phyloP scores from a whole-genome alignment of 2,113 vertebrate genomes.

The Chelonoidis abingdonii region DNA sequence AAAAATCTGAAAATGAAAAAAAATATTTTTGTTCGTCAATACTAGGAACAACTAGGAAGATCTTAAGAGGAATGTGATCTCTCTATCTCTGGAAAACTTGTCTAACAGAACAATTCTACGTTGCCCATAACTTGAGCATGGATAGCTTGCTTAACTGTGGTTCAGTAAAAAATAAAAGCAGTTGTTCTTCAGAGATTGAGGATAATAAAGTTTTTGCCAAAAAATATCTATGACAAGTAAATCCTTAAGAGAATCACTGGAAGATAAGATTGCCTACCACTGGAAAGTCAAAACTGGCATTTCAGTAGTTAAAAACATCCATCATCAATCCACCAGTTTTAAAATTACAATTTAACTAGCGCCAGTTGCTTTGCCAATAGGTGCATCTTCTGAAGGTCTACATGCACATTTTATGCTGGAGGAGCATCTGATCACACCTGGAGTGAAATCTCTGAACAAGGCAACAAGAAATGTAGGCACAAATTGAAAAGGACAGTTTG shows the following conservation, averaged over 20 bases:
- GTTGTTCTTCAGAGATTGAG: not conserved
- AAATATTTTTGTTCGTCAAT: not conserved
- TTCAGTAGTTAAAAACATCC: not conserved
- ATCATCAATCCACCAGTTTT: not conserved
- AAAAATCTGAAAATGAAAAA: not conserved
- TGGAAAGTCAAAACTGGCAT: not conserved
- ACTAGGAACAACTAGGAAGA: not conserved
- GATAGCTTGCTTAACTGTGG: not conserved
- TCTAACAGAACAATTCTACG: not conserved
- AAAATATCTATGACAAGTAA: not conserved
- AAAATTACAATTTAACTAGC: not conserved
- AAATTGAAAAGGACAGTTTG: not conserved
- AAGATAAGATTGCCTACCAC: not conserved
- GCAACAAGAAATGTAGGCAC: not conserved
- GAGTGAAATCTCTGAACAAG: not conserved
- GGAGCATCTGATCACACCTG: not conserved
- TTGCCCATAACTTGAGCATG: not conserved
- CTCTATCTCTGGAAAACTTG: not conserved
- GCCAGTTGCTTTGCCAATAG: not conserved
- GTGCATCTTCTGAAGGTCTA: not conserved
- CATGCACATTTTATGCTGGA: not conserved
- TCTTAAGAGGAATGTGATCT: accelerated
- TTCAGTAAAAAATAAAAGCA: not conserved
- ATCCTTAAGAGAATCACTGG: not conserved
- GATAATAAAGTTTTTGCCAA: not conserved